Base-by-base conservation (phyloP, 2,797 vertebrate genomes). In the Lutjanus argentimaculatus region DNA sequence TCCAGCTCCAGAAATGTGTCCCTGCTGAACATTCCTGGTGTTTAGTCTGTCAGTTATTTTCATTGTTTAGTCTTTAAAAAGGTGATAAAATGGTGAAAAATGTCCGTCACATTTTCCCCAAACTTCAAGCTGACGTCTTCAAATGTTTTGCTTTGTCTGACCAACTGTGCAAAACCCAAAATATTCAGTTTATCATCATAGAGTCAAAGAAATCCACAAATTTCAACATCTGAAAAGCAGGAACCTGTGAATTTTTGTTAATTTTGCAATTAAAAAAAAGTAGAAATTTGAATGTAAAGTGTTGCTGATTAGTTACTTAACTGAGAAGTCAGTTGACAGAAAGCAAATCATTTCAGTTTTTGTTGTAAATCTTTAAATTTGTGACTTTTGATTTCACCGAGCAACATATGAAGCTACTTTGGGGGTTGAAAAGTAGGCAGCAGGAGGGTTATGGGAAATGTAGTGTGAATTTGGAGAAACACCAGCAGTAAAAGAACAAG, bases 381-480 rank as follows among this genome's bases (percentile, higher is more conserved):
- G 4, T 22, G 3, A 43, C n/a, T n/a, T n/a, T n/a, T n/a, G n/a
- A 36, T 72, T 16, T 40, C 10, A 15, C 8, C 36, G 25, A 14
- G 11, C 15, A 30, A 14, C 51, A 52, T 0, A 19, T 53, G 8
- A 21, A 57, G 3, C 25, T 30, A 30, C 25, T 30, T 30, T 4
- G 6, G 10, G 36, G 2, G 14, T 9, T 0, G n/a, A 40, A 10
- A 19, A 15, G 43, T 6, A 6, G 22, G 61, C 62, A 21, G 42
- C 42, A 14, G 43, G 22, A 5, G 56, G 43, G 15, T 67, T n/a
- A 3, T 77, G 51, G 75, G 63, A 49, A 65, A 67, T 59, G 72
- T 48, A 62, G 36, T 85, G 5, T 59, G 21, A 22, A 30, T 57
- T 3, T 62, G 22, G 8, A 42, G 52, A 64, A 46, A 16, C 14